Base-by-base conservation (phyloP, 2,888 invertebrate species). In the Melolontha melolontha region DNA sequence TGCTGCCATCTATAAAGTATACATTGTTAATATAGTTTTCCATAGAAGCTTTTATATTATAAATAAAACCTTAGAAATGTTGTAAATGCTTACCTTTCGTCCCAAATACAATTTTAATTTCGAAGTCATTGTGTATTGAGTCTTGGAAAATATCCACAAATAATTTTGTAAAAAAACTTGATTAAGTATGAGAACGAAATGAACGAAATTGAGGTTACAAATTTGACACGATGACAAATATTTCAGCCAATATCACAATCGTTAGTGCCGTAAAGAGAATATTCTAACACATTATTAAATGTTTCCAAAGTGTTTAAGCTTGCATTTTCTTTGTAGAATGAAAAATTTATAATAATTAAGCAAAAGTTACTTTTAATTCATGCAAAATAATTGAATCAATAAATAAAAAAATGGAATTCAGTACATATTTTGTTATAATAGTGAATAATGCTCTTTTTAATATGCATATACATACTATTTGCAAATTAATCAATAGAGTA, bases 21-120 rank as follows among this genome's bases (percentile, higher is more conserved):
- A 34, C 34, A 22, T 22, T 22, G 22, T 22, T 22, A 22, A 22
- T 4, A 4, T 2, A 22, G 22, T 22, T 22, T 22, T 2, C 22
- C 22, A 22, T 22, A 22, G 22, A 22, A 22, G 22, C 22, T 22
- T 22, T 22, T 22, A 22, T 22, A 22, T 2, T n/a, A 16, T 29
- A 54, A 2, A 44, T 14, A 22, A 68, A 41, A 16, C 14, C 22
- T 42, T 17, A 39, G 40, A 54, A 64, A 50, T 50, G 29, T 29
- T 34, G 41, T 44, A 55, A 52, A 14, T n/a, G 16, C 72, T 75
- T 77, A 82, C 83, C 78, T 83, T 83, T 59, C 81, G 77, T 49
- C 81, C 81, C 59, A 83, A 71, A 70, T 83, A 82, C 42, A 82
- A 72, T 77, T 82, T 83, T 64, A 83, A 74, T 78, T 83, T 82